Evolutionary conservation across 2,113 vertebrate genomes (phyloP).

Genomic region (Lipophrys pholis): DNA sequence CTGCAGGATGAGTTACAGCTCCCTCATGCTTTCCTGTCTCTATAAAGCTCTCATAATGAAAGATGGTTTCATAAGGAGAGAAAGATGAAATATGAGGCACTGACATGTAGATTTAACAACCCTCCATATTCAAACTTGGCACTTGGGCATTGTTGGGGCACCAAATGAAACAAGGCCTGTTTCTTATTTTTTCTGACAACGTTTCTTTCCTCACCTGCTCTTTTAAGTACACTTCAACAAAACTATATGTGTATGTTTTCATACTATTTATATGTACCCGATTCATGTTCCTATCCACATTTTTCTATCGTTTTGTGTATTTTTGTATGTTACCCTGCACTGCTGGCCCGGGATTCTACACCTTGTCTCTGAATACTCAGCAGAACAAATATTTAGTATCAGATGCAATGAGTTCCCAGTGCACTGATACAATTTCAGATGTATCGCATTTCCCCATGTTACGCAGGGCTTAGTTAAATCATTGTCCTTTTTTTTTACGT

Average conservation of each 20-base stretch:
- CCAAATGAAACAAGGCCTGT: not conserved
- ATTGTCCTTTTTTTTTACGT: slow-evolving; percentile 21
- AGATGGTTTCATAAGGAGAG: slow-evolving; percentile 23
- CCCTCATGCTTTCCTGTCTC: slow-evolving; percentile 29
- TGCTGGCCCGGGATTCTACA: not conserved
- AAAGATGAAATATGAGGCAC: slow-evolving; percentile 21
- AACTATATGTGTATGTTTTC: not conserved
- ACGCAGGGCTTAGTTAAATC: slow-evolving; percentile 7
- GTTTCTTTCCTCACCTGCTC: not conserved
- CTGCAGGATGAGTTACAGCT: slow-evolving; percentile 39
- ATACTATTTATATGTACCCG: not conserved
- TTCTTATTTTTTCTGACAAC: not conserved
- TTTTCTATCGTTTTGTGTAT: not conserved
- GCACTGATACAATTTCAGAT: slow-evolving; percentile 19
- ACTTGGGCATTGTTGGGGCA: not conserved
- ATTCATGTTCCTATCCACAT: not conserved
- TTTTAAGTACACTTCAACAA: too few species aligned
- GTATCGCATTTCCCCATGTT: slow-evolving; percentile 16
- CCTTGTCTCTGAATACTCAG: slow-evolving; percentile 15
- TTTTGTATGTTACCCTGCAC: not conserved
- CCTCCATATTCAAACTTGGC: slow-evolving; percentile 3
- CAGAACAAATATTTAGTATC: not conserved
- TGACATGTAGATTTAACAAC: slow-evolving; percentile 25
- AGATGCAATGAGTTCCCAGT: slow-evolving; percentile 20
- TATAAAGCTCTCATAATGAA: slow-evolving; percentile 31